These are phyloP conservation scores for Silvanus unidentatus DNA, from an alignment of 2,888 invertebrate species.

Conservation along the genomic window DNA sequence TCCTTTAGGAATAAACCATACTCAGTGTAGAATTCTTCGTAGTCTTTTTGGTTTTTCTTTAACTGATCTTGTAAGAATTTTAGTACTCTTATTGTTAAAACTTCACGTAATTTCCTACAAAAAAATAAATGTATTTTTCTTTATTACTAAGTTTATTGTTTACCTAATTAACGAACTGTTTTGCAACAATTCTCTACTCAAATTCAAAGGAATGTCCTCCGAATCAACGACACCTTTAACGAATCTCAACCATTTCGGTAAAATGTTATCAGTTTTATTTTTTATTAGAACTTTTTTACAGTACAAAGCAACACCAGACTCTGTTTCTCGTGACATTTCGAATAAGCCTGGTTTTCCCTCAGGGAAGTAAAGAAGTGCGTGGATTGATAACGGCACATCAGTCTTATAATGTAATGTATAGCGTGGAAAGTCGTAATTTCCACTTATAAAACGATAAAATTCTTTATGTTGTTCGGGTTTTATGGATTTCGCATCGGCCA, in stretches of 20 bases:
- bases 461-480: slow-evolving; percentile 81
- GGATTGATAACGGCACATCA: slow-evolving; percentile 86
- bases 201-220: slow-evolving; percentile 95
- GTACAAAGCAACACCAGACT: slow-evolving; percentile 84
- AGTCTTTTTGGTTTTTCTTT: slow-evolving; percentile 75
- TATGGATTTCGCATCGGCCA: slow-evolving; percentile 84
- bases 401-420: slow-evolving; percentile 90
- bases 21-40: slow-evolving; percentile 81
- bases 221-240: slow-evolving; percentile 97
- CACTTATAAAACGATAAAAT: slow-evolving; percentile 86
- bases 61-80: slow-evolving; percentile 82
- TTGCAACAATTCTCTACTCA: slow-evolving; percentile 91
- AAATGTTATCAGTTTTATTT: slow-evolving; percentile 79
- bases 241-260: slow-evolving; percentile 94
- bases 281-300: slow-evolving; percentile 90
- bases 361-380: slow-evolving; percentile 88
- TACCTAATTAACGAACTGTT: slow-evolving; percentile 85
- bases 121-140: not conserved
- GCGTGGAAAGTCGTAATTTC: slow-evolving; percentile 80
- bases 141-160: slow-evolving; percentile 29
- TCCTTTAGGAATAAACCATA: slow-evolving; percentile 92
- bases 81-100: slow-evolving; percentile 75
- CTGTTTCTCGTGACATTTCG: slow-evolving; percentile 80
- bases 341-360: slow-evolving; percentile 79
- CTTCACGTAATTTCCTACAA: slow-evolving; percentile 71